phyloP scores from a whole-genome alignment of 2,797 vertebrate species.

The Enteromius fasciolatus region DNA sequence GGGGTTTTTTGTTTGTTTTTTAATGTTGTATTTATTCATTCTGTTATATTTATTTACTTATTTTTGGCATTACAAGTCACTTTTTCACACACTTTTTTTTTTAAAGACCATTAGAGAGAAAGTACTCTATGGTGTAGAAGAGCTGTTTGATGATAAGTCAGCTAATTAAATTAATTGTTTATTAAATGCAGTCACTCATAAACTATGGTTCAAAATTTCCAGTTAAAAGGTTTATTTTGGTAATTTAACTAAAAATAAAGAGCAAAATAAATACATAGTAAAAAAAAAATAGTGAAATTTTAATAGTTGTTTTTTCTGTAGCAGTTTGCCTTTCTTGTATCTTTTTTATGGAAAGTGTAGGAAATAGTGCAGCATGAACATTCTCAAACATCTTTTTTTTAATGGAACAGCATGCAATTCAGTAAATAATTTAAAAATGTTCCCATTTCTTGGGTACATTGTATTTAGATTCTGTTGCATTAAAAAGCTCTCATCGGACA shows the following conservation, averaged over 20 bases:
- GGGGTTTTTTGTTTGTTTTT: no score
- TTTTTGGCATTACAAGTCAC: not conserved
- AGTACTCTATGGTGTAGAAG: not conserved
- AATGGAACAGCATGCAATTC: not conserved
- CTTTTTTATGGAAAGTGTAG: not conserved
- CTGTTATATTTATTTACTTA: not conserved
- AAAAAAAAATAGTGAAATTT: no score
- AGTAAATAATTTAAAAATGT: not conserved
- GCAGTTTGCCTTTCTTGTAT: not conserved
- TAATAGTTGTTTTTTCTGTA: no score
- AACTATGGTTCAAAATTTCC: not conserved
- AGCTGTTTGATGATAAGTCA: not conserved
- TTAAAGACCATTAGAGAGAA: not conserved
- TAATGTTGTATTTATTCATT: no score
- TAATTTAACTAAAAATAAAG: not conserved
- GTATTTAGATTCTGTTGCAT: not conserved
- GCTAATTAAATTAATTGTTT: not conserved
- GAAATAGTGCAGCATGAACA: not conserved
- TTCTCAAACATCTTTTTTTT: not conserved
- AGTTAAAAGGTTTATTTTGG: no score
- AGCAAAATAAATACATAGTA: not conserved
- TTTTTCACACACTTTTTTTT: not conserved
- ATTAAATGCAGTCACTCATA: not conserved
- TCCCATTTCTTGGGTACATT: not conserved
- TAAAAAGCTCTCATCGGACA: not conserved